Conservation (phyloP, 2,888 invertebrate species). For the Ommatoiulus sabulosus region DNA sequence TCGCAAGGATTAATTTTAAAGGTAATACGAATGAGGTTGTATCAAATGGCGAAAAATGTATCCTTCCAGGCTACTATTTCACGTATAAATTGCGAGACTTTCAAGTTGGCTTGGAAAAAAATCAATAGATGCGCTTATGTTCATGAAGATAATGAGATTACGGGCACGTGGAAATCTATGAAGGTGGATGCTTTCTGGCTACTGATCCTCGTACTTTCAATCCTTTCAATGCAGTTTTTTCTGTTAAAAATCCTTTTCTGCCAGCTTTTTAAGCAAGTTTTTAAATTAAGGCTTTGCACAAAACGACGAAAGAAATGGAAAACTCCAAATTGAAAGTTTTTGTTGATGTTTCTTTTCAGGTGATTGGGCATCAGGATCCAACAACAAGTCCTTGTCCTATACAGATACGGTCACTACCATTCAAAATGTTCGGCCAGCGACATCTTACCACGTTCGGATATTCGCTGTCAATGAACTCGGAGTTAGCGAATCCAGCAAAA, state of each 20-base stretch:
- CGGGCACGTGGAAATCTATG: slow-evolving; percentile 3
- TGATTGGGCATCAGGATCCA: slow-evolving; percentile 54
- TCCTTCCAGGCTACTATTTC: not conserved
- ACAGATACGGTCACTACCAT: slow-evolving; percentile 38
- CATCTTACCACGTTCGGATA: slow-evolving; percentile 52
- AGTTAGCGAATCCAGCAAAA: slow-evolving; percentile 57
- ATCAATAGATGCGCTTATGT: slow-evolving; percentile 22
- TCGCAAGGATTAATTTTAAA: not conserved
- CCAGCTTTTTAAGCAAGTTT: not conserved
- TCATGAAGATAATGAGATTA: slow-evolving; percentile 48
- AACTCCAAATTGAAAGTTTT: not conserved
- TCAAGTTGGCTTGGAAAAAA: not conserved
- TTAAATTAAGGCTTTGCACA: not conserved
- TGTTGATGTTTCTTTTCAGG: slow-evolving; percentile 32
- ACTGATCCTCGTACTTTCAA: slow-evolving; percentile 17
- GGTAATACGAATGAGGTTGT: slow-evolving; percentile 2
- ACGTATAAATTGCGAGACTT: slow-evolving; percentile 16
- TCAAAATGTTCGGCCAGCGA: slow-evolving; percentile 40
- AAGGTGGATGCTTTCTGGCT: slow-evolving; percentile 32
- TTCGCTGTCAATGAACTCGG: slow-evolving; percentile 58
- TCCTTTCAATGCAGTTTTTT: slow-evolving; percentile 13
- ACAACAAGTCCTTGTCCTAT: slow-evolving; percentile 51
- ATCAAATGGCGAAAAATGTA: not conserved
- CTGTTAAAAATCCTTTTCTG: not conserved
- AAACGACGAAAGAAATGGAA: not conserved